These are phyloP conservation scores for Rhyacichthys aspro DNA, from an alignment of 2,797 vertebrate genomes.

Conservation along the genomic window DNA sequence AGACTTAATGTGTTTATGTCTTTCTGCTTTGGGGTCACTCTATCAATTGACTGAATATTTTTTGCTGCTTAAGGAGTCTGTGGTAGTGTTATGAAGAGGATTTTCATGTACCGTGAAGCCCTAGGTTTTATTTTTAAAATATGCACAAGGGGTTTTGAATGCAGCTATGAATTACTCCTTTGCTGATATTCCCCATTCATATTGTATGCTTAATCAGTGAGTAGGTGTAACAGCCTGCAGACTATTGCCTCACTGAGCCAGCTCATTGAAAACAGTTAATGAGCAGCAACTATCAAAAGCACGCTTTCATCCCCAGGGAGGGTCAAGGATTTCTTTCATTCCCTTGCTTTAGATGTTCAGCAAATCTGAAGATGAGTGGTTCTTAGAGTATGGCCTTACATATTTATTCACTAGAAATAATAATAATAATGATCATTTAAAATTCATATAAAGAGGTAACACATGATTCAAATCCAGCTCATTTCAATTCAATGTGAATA, in stretches of 20 bases:
- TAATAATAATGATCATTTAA: neutral
- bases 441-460: neutral
- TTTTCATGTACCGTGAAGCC: neutral
- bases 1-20: no score
- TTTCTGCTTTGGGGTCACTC: no score
- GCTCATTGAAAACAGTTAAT: constrained; percentile 50
- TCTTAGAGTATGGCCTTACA: constrained; percentile 5
- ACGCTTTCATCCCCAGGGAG: constrained; percentile 47
- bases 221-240: constrained; percentile 45
- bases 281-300: constrained; percentile 61
- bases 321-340: constrained; percentile 39
- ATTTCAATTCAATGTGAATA: constrained; percentile 27
- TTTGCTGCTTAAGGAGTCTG: no score
- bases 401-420: constrained; percentile 10
- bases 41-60: no score
- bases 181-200: constrained; percentile 19
- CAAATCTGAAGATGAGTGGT: constrained; percentile 20
- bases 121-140: neutral
- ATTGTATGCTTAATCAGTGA: constrained; percentile 43
- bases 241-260: constrained; percentile 47
- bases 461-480: constrained; percentile 39
- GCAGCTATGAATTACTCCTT: neutral
- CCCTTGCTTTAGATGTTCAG: constrained; percentile 23
- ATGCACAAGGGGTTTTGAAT: neutral
- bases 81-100: no score